These are phyloP conservation scores for Proctacanthus coquilletti DNA, from an alignment of 1,140 invertebrate species.

Conservation along the genomic window DNA sequence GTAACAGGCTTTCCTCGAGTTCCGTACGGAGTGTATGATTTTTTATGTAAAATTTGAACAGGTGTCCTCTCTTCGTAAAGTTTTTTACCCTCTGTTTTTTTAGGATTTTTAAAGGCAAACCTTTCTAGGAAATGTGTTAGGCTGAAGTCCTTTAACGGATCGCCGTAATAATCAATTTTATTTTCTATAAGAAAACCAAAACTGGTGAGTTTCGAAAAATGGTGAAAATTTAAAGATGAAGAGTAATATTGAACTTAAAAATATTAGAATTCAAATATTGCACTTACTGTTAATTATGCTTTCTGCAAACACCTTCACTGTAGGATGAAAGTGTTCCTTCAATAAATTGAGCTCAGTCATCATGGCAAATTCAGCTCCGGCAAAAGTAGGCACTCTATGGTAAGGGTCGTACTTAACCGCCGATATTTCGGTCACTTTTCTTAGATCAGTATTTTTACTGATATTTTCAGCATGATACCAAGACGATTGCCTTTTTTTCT, in stretches of 20 bases:
- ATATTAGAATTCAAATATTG: neutral
- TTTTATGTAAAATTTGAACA: conserved; percentile 12
- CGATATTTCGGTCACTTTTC: conserved; percentile 11
- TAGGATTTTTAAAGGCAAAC: conserved; percentile 94
- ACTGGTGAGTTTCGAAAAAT: conserved; percentile 4
- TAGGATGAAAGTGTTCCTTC: conserved; percentile 74
- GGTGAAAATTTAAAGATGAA: conserved; percentile 1
- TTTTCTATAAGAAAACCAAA: conserved; percentile 35
- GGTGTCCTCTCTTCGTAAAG: conserved; percentile 16
- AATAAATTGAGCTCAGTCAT: conserved; percentile 60
- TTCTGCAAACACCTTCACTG: conserved; percentile 73
- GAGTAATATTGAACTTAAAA: no score
- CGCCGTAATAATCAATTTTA: conserved; percentile 69
- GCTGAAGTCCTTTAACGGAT: conserved; percentile 85
- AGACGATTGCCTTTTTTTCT: conserved; percentile 9
- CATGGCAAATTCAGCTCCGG: conserved; percentile 50
- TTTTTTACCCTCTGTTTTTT: conserved; percentile 41
- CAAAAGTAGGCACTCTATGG: conserved; percentile 68
- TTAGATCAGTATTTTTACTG: no score
- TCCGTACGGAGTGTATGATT: conserved; percentile 15
- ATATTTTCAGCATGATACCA: conserved; percentile 18
- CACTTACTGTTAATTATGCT: conserved; percentile 56
- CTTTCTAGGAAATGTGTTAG: conserved; percentile 80
- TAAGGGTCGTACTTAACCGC: conserved; percentile 47
- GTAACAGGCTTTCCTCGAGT: conserved; percentile 20